Conservation (phyloP, 2,797 vertebrate species). For the Gouania willdenowi region DNA sequence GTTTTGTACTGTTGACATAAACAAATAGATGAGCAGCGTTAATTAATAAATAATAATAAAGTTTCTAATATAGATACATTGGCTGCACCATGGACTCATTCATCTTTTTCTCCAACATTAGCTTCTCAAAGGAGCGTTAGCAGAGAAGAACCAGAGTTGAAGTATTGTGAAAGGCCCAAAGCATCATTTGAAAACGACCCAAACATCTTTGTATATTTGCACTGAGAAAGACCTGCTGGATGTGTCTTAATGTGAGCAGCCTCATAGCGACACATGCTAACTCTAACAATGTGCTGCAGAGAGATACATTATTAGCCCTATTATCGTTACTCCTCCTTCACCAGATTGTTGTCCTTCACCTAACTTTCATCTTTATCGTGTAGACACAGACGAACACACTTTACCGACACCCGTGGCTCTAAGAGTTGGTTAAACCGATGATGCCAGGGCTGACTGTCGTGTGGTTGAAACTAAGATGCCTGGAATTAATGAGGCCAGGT, state of each 20-base stretch:
- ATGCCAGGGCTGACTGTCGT: conserved; percentile 52
- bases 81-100: too few species aligned
- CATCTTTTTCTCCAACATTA: conserved; percentile 56
- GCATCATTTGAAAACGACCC: conserved; percentile 68
- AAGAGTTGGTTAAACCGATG: conserved; percentile 23
- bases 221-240: conserved; percentile 43
- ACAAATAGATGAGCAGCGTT: too few species aligned
- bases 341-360: conserved; percentile 67
- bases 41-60: too few species aligned
- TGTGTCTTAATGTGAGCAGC: conserved; percentile 69
- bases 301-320: conserved; percentile 71
- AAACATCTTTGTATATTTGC: conserved; percentile 67
- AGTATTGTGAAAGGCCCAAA: conserved; percentile 63
- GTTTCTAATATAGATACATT: too few species aligned
- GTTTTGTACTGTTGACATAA: too few species aligned
- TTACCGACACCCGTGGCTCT: conserved; percentile 36
- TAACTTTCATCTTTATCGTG: conserved; percentile 61
- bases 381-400: conserved; percentile 47
- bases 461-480: conserved; percentile 38
- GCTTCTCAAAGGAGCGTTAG: conserved; percentile 58
- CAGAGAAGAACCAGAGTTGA: conserved; percentile 54
- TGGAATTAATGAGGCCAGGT: conserved; percentile 60
- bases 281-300: conserved; percentile 66
- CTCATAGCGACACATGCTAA: conserved; percentile 61
- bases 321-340: conserved; percentile 55